Evolutionary conservation across 23 tunicate species (phyloP).

Genomic region (Halocynthia aurantium): DNA sequence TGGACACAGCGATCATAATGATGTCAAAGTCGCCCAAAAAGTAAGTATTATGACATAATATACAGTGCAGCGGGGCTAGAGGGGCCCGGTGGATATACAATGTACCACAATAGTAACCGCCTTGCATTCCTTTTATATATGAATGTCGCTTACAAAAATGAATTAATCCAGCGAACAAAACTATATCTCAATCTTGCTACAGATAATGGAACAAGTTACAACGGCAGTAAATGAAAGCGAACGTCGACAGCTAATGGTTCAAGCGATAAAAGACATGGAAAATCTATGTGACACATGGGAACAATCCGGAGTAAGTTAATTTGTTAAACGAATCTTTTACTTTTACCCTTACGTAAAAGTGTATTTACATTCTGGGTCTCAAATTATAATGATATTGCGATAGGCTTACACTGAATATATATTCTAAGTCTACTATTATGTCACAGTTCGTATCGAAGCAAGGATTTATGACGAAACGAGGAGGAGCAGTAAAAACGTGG

Average conservation of each 20-base stretch:
- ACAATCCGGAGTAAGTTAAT: slow-evolving; percentile 54
- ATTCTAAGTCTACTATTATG: not conserved
- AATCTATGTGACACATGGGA: slow-evolving; percentile 82
- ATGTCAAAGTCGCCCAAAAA: slow-evolving; percentile 42
- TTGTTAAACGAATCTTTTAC: not conserved
- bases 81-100: no score
- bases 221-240: slow-evolving; percentile 80
- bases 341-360: not conserved
- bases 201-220: slow-evolving; percentile 80
- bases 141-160: no score
- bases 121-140: no score
- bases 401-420: not conserved
- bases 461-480: slow-evolving; percentile 90
- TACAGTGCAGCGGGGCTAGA: no score
- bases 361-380: not conserved
- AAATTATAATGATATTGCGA: not conserved
- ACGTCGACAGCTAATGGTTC: slow-evolving; percentile 60
- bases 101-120: no score
- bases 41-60: slow-evolving; percentile 11
- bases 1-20: slow-evolving; percentile 41
- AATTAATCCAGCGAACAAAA: no score
- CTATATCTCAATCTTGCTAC: not conserved
- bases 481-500: slow-evolving; percentile 73
- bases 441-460: slow-evolving; percentile 49
- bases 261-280: slow-evolving; percentile 84